Conservation (phyloP, 2,888 invertebrate species). For the Athalia rosae region DNA sequence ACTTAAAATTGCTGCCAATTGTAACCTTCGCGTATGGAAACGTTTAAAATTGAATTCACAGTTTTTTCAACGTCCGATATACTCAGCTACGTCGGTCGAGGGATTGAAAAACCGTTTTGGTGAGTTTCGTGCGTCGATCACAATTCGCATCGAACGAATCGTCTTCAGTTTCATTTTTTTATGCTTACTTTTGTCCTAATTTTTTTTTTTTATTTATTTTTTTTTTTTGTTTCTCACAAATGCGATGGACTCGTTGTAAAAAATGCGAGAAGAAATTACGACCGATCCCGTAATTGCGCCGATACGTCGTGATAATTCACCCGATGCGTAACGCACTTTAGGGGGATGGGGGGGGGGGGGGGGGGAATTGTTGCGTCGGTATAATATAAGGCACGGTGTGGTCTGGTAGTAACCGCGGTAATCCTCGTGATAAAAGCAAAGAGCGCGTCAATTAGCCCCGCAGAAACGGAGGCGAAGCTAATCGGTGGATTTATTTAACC, state of each 20-base stretch:
- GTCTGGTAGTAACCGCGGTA: neutral
- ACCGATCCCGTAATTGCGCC: neutral
- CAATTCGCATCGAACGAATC: too few relatives aligned
- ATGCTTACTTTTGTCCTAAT: too few relatives aligned
- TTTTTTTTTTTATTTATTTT: too few relatives aligned
- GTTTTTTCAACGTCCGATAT: too few relatives aligned
- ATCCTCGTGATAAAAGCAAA: neutral
- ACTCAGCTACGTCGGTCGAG: neutral
- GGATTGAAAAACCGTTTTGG: neutral
- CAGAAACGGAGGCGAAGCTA: neutral
- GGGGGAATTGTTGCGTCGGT: neutral
- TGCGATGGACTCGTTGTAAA: too few relatives aligned
- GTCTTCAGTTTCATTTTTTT: too few relatives aligned
- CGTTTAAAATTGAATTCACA: too few relatives aligned
- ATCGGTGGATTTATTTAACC: slow-evolving; percentile 26
- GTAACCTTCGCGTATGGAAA: too few relatives aligned
- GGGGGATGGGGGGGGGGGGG: neutral
- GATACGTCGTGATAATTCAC: too few relatives aligned
- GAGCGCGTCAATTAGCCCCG: neutral
- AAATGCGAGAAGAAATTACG: neutral
- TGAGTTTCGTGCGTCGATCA: neutral
- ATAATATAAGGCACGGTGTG: neutral
- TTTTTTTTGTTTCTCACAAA: too few relatives aligned
- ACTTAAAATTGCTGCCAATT: too few relatives aligned
- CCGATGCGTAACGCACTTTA: neutral